A percentile compares a stretch with the other conserved stretches of the same genome.
Conservation (phyloP, 1,140 invertebrate genomes). For the Glomeris maerens region DNA sequence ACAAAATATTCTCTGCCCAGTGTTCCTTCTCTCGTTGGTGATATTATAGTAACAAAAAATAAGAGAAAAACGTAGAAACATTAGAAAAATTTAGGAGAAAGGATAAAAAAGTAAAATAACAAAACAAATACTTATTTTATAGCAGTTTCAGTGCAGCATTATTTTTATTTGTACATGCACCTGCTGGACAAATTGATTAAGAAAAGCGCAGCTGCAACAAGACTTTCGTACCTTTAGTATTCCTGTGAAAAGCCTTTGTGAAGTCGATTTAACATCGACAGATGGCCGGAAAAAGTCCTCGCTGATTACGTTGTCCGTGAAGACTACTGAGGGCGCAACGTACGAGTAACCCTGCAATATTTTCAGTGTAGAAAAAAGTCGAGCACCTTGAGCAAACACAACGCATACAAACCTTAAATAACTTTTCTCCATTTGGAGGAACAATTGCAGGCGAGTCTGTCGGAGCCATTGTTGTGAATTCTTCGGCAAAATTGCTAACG, state of each 20-base stretch:
- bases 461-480: slow-evolving; percentile 81
- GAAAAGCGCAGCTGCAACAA: slow-evolving; percentile 1
- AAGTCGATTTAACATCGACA: slow-evolving; percentile 35
- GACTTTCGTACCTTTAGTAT: slow-evolving; percentile 38
- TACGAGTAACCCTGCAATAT: slow-evolving; percentile 71
- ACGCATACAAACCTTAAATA: slow-evolving; percentile 53
- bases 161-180: too few species aligned
- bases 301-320: slow-evolving; percentile 68
- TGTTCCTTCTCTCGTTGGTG: too few species aligned
- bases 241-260: slow-evolving; percentile 32
- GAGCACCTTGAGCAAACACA: not conserved
- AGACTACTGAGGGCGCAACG: slow-evolving; percentile 80
- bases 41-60: too few species aligned
- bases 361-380: slow-evolving; percentile 11
- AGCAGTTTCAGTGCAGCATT: too few species aligned
- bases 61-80: too few species aligned
- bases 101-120: too few species aligned
- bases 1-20: too few species aligned
- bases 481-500: slow-evolving; percentile 88
- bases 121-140: too few species aligned
- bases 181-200: not conserved
- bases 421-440: slow-evolving; percentile 67
- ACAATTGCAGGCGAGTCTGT: slow-evolving; percentile 79
- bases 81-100: too few species aligned
- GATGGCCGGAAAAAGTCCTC: slow-evolving; percentile 45